Base-by-base conservation (phyloP, 2,113 vertebrate species). In the Theropithecus gelada region DNA sequence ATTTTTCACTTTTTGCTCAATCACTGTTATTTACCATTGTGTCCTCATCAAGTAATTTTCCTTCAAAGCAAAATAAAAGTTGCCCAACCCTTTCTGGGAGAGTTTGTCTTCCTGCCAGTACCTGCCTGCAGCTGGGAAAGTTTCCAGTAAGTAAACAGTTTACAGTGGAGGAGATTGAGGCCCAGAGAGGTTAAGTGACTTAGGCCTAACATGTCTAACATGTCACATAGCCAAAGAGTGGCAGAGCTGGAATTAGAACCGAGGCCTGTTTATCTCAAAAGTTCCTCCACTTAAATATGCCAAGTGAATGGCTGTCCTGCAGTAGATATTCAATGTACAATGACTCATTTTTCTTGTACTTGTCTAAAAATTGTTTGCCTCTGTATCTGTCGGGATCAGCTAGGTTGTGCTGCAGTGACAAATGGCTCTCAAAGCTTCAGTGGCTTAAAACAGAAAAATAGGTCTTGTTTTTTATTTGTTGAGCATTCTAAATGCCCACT, bases 51-150 rank as follows among this genome's bases (percentile, higher is more conserved):
- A 50, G 45, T 10, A 45, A 90, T 90, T 45, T 88, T 43, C 38
- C 88, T 88, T 57, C 94, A 96, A 32, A 93, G 78, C 72, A 93
- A 88, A 68, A n/a, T 59, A 25, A 55, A 43, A 68, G 25, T 92
- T 88, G 64, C 48, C 38, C 25, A 32, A 40, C 25, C 45, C 38
- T 91, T 94, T 43, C 72, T 64, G 70, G 52, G 55, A 88, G 76
- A 90, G 66, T 88, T 40, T 79, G 73, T 82, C 59, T 23, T 23
- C 40, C 82, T 48, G n/a, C 43, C 52, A 57, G 61, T 43, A 78
- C 43, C 92, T 38, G 35, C 11, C 16, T 8, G 3, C 40, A 40
- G n/a, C 76, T 70, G 48, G 81, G 78, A 35, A 80, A 20, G 50
- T 78, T 82, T 52, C 59, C 38, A 83, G 68, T 59, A 43, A 72